These are phyloP conservation scores for Dipus sagitta DNA, from an alignment of 2,797 vertebrate genomes.

Conservation along the genomic window DNA sequence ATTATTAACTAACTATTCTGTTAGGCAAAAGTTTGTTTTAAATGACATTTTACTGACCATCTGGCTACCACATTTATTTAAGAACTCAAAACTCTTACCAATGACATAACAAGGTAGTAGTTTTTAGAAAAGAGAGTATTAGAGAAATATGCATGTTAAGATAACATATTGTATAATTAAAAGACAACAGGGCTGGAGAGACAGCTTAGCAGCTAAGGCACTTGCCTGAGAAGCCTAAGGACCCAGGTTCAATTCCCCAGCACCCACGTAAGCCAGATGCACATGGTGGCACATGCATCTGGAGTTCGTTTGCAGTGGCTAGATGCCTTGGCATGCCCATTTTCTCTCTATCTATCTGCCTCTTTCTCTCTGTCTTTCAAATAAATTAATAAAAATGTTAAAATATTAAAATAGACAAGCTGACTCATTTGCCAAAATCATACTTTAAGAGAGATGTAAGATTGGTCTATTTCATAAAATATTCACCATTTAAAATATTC, in stretches of 20 bases:
- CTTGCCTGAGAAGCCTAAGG: no score
- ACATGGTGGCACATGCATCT: no score
- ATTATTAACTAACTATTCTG: constrained; percentile 38
- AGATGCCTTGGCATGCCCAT: no score
- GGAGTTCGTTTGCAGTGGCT: no score
- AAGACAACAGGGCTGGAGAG: background rate
- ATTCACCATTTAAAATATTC: background rate
- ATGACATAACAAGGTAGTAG: background rate
- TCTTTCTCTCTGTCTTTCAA: no score
- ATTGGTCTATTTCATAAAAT: constrained; percentile 55
- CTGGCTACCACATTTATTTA: constrained; percentile 32
- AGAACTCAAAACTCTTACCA: constrained; percentile 31
- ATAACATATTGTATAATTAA: constrained; percentile 37
- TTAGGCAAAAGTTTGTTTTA: constrained; percentile 1
- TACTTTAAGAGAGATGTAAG: constrained; percentile 25
- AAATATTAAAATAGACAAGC: background rate
- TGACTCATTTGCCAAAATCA: constrained; percentile 46
- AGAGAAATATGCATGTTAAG: constrained; percentile 52
- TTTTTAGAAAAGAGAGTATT: background rate
- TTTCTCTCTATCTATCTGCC: no score
- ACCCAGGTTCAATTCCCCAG: no score
- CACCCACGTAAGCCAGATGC: no score
- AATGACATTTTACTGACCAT: constrained; percentile 46
- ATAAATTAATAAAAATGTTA: no score
- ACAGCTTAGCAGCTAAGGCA: no score